A percentile compares a stretch with the other conserved stretches of the same genome.
phyloP scores from a whole-genome alignment of 2,888 invertebrate genomes.

The Ptychoptera albimana region DNA sequence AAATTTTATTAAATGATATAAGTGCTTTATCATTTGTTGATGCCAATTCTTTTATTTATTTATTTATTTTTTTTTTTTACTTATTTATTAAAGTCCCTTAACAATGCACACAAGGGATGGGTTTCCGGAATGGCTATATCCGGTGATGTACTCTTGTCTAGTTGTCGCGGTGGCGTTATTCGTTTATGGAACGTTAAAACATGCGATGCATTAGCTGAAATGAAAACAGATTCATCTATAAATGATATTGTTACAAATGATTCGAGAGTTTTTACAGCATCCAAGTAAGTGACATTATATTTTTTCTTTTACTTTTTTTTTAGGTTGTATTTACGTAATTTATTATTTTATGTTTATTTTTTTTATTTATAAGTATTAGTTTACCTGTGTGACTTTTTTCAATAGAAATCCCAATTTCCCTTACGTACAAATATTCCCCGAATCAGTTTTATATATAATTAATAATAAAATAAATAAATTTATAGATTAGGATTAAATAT shows the following conservation, averaged over 20 bases:
- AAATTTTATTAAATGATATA: neutral
- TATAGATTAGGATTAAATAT: too few species aligned
- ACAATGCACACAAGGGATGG: slow-evolving; percentile 80
- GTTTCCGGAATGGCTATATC: slow-evolving; percentile 54
- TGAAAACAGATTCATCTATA: slow-evolving; percentile 51
- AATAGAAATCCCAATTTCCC: too few species aligned
- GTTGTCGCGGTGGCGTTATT: slow-evolving; percentile 60
- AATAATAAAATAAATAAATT: too few species aligned
- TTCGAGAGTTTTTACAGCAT: slow-evolving; percentile 60
- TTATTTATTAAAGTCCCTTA: slow-evolving; percentile 37
- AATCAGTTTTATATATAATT: too few species aligned
- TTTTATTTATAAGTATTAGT: neutral
- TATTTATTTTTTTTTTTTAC: slow-evolving; percentile 11
- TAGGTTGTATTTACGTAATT: neutral
- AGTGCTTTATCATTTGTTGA: neutral
- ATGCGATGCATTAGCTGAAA: slow-evolving; percentile 46
- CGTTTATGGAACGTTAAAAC: slow-evolving; percentile 60
- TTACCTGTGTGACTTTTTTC: too few species aligned
- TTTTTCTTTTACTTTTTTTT: neutral
- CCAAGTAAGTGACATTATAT: slow-evolving; percentile 45
- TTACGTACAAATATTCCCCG: too few species aligned
- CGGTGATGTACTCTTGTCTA: slow-evolving; percentile 45
- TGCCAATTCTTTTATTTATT: slow-evolving; percentile 1
- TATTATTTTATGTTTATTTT: neutral
- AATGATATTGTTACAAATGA: slow-evolving; percentile 50